Evolutionary conservation across 2,113 vertebrate genomes (phyloP), one percentile per base, ranked within the genome.

Genomic region (Mesoclemmys tuberculata): DNA sequence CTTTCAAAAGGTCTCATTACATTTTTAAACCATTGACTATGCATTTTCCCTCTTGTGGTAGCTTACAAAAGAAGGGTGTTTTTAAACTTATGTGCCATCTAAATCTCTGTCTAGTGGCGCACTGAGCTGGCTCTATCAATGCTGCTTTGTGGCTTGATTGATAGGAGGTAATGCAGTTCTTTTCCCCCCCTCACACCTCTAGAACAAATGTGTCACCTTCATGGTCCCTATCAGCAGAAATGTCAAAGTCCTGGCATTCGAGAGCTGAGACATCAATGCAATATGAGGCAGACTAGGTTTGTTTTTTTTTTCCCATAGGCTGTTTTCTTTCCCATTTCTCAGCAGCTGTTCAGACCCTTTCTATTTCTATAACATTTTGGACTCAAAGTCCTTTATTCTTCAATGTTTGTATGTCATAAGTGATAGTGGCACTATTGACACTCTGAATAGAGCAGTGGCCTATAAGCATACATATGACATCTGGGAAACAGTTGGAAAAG

Each of bases 401-500:
- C 18, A 29, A 56, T 21, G 26, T 85, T 90, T 95, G 93, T 85
- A 95, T 94, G 48, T 83, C 92, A 82, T 94, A 91, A 96, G 95
- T 6, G 3, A 80, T 8, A 55, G 21, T 49, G 52, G 6, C 12
- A 3, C 49, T 82, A 3, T 10, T 64, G 24, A 85, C 92, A 84
- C 58, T 93, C 93, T 97, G 92, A 93, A 80, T 96, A 95, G 90
- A 97, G 92, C 49, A 86, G 82, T 98, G 97, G 97, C 97, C 98
- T 98, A 98, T 98, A 95, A 96, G 84, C 94, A 93, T 92, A 92
- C 78, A 88, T 89, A 91, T 80, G 96, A 94, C 96, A 98, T 96
- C 97, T 98, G 96, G 81, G 82, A 97, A 98, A 95, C 94, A 97
- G 95, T 94, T 98, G 95, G 95, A 97, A 93, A 4, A 3, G 68